Base-by-base conservation (phyloP, 1,140 invertebrate species). In the Drosophila fuyamai region DNA sequence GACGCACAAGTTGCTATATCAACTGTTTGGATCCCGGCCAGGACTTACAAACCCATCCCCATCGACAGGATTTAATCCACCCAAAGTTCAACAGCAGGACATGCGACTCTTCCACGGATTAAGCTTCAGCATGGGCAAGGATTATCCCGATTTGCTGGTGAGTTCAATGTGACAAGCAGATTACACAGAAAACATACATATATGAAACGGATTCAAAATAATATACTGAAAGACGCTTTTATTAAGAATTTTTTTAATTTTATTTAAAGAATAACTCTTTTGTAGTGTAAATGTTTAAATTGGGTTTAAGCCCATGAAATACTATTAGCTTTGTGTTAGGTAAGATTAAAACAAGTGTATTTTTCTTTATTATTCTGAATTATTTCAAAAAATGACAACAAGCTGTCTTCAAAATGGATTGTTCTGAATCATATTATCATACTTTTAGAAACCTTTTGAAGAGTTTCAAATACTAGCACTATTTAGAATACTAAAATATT, bases 101-200 rank as follows among this genome's bases (percentile, higher is more conserved):
- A 54, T 57, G 47, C 78, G 89, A 43, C 70, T 74, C 40, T 91
- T 74, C 57, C 81, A 91, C 58, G 89, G 88, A 82, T 79, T 91
- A 76, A 75, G 50, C 41, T 67, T 83, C 27, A 76, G 58, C 70
- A 61, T 65, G 40, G 67, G 60, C 58, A 78, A 82, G 84, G 89
- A 91, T 85, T 82, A 90, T 54, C 53, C 75, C 55, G 65, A 73
- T 57, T 58, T 90, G 57, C 14, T 83, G 89, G 89, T 91, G 56
- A 91, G 89, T 85, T 83, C 75, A 79, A 58, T 66, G 61, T 43
- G 58, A 51, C 40, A 16, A 12, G 13, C 29, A 14, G 13, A 3
- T 13, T 50, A 13, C 48, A 51, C 27, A 2, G 13, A n/a, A 32
- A 35, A 35, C 14, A 16, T 18, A n/a, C n/a, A 16, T 18, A 18